phyloP scores from a whole-genome alignment of 2,113 vertebrate genomes.

The Prunella himalayana region DNA sequence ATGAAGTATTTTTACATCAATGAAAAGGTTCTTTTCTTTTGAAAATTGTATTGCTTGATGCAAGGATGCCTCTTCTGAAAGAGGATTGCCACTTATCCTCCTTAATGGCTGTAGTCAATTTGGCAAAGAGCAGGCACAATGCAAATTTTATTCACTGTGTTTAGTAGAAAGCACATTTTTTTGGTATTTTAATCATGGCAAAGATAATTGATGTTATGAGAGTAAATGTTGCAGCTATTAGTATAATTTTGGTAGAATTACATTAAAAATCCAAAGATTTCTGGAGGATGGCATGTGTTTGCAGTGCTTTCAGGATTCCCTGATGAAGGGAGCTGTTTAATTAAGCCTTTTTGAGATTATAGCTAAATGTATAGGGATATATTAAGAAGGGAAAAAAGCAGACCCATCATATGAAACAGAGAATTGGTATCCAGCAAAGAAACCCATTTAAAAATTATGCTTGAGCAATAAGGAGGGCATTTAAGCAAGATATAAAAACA shows the following conservation, averaged over 20 bases:
- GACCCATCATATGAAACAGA: neutral
- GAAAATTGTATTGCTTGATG: neutral
- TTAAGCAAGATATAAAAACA: neutral
- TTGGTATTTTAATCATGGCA: neutral
- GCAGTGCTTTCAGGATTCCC: neutral
- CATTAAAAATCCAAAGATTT: neutral
- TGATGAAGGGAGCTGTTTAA: neutral
- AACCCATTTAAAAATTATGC: neutral
- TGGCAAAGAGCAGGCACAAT: neutral
- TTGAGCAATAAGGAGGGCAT: neutral
- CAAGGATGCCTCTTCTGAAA: neutral
- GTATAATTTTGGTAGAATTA: neutral
- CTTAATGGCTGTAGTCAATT: neutral
- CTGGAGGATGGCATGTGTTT: neutral
- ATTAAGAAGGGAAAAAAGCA: neutral
- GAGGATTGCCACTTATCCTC: neutral
- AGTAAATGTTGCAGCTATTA: neutral
- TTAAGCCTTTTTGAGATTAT: neutral
- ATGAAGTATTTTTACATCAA: neutral
- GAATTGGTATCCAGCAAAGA: neutral
- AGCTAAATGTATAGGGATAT: neutral
- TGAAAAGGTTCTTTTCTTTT: slow-evolving; percentile 9
- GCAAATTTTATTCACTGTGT: neutral
- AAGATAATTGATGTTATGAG: neutral
- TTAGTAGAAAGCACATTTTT: neutral